Evolutionary conservation across 2,797 vertebrate species (phyloP), one percentile per base, ranked within the genome.

Genomic region (Epinephelus coioides): DNA sequence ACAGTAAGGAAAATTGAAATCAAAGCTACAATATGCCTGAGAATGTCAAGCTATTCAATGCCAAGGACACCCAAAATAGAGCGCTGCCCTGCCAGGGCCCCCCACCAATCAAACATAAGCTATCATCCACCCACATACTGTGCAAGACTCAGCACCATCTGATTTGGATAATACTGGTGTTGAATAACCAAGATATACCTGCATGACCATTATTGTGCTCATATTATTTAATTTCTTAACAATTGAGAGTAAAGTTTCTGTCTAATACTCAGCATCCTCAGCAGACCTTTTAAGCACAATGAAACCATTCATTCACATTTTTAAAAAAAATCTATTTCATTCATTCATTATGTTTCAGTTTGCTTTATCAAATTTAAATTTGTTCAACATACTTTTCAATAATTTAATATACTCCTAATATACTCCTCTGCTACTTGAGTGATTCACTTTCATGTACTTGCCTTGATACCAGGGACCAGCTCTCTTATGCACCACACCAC

Each of bases 71-170:
- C 40, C 38, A 73, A 73, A 75, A 81, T 73, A 78, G 59, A 78
- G 67, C 67, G 10, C 11, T 46, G 60, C 51, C 64, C 76, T 75
- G 86, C 73, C 65, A 69, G 53, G 57, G 4, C 62, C 70, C 74
- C 69, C 66, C 62, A 54, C 67, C 76, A 76, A 64, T 71, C 79
- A 79, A 49, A 64, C 79, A 67, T 82, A 87, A 84, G 82, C 82
- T 74, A 72, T 38, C 38, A 2, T 68, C 64, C 74, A 51, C 65
- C 74, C 76, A 73, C 83, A 70, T 44, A 3, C 73, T 66, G 62
- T 34, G 79, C 23, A 55, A 62, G 50, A 67, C 25, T 50, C 44
- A 15, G 70, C 47, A 46, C 67, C 63, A 69, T 86, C 71, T 74
- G 54, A 76, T 66, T 62, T 53, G 51, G 51, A 40, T 55, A 15